Evolutionary conservation across 2,113 vertebrate genomes (phyloP), one percentile per base, ranked within the genome.

Genomic region (Circaetus gallicus): DNA sequence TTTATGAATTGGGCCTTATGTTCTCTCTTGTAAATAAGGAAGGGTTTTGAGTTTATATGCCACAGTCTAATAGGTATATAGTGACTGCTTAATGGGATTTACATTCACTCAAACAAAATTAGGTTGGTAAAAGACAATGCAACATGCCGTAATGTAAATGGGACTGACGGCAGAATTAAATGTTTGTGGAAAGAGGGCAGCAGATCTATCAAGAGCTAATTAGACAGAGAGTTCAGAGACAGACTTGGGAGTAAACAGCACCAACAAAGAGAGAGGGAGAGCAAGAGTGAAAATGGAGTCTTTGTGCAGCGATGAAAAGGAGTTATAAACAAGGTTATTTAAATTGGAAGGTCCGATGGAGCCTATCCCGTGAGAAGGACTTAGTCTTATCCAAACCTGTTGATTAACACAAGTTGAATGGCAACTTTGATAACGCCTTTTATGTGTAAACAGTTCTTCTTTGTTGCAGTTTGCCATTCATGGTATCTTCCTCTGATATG

Each of bases 51-150:
- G 96, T 98, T 98, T 92, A 89, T 98, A 66, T 95, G 95, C 96
- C 97, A 95, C 97, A 95, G 92, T 95, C 96, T 98, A 98, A 98
- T 98, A 98, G 98, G 98, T 98, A 93, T 95, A 96, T 95, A 97
- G 96, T 98, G 98, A 98, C 97, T 98, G 95, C 96, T 98, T 98
- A 98, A 98, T 98, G 97, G 98, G 98, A 98, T 98, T 98, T 98
- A 98, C 98, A 98, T 98, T 98, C 76, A 38, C 96, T 98, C 98
- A 98, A 98, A 98, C 97, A 97, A 98, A 98, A 98, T 98, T 98
- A 98, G 97, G 86, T 62, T 97, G 93, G 97, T 98, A 98, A 98
- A 98, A 98, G 98, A 98, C 98, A 98, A 97, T 98, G 96, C 96
- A 97, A 98, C 98, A 97, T 82, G 98, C 97, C 96, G 96, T 94